Base-by-base conservation (phyloP, 2,888 invertebrate genomes). In the Scelioninae gen. 1 region DNA sequence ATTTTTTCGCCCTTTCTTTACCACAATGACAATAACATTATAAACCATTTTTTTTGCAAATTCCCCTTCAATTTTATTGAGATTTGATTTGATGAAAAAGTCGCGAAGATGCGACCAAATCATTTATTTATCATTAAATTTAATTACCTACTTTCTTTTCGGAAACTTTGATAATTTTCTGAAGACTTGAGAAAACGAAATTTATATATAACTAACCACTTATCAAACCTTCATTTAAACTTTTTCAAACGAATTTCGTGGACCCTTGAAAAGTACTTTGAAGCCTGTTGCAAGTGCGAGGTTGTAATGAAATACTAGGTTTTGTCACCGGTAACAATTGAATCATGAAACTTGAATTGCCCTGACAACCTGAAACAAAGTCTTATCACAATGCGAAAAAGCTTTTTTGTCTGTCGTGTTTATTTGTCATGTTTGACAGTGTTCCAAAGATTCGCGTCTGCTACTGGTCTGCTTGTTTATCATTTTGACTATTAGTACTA, bases 251-350 rank as follows among this genome's bases (percentile, higher is more conserved):
- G 65, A 68, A 68, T 68, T 71, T 58, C 29, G 38, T 11, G 23
- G 31, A 49, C 29, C 47, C 58, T 58, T 40, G 34, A 49, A 29
- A 23, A 58, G 47, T 38, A 16, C 68, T 56, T 47, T 23, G 15
- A 8, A 45, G 45, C 63, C 34, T 49, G 32, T 45, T 13, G 45
- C 43, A 8, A 55, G 53, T 34, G 58, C 49, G 7, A 38, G 38
- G 38, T 49, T 71, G 49, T 58, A 71, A 71, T 58, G 49, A 71
- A 58, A 71, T 58, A 58, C 40, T 15, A n/a, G 10, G 34, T 69
- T 69, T 69, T 53, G 53, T 66, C 66, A 31, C 15, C 66, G 53
- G 66, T 53, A 43, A 40, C 66, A 66, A 56, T 45, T 68, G 68
- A 45, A 56, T 68, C 66, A 10, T 4, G 9, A 66, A 53, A 66